Evolutionary conservation across 2,797 vertebrate species (phyloP).

Genomic region (Pristis pectinata): DNA sequence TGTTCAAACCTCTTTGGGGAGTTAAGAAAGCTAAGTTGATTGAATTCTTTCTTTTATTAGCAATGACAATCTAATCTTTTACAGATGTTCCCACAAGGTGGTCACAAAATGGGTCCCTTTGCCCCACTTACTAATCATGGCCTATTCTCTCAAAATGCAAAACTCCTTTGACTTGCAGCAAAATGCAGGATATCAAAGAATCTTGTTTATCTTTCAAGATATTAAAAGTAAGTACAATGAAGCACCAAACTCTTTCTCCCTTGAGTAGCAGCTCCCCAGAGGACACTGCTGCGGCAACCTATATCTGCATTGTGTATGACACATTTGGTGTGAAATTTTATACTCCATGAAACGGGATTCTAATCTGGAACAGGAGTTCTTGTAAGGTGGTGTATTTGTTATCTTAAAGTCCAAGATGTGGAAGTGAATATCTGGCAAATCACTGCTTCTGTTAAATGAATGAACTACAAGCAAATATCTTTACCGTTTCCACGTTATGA

Average conservation of each 20-base stretch:
- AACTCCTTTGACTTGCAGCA: constrained; percentile 42
- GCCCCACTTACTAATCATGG: constrained; percentile 28
- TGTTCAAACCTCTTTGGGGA: constrained; percentile 40
- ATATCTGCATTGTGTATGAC: background rate
- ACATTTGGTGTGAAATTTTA: constrained; percentile 13
- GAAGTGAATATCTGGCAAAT: background rate
- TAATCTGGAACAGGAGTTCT: background rate
- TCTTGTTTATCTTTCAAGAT: constrained; percentile 43
- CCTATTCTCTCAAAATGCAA: background rate
- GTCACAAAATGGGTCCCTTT: constrained; percentile 46
- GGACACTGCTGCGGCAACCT: background rate
- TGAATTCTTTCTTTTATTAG: constrained; percentile 47
- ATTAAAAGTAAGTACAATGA: constrained; percentile 30
- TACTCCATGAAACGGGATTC: background rate
- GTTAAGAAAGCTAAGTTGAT: constrained; percentile 47
- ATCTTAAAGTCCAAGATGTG: background rate
- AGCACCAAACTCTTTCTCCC: background rate
- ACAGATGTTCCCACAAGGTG: constrained; percentile 53
- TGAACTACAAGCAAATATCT: background rate
- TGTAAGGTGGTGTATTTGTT: background rate
- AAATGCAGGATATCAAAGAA: constrained; percentile 14
- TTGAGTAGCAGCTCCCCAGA: background rate
- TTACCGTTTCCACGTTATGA: background rate
- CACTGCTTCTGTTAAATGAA: background rate
- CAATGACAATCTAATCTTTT: constrained; percentile 47